Conservation (phyloP, 2,113 vertebrate species). For the Cyprinodon brontotheroides region DNA sequence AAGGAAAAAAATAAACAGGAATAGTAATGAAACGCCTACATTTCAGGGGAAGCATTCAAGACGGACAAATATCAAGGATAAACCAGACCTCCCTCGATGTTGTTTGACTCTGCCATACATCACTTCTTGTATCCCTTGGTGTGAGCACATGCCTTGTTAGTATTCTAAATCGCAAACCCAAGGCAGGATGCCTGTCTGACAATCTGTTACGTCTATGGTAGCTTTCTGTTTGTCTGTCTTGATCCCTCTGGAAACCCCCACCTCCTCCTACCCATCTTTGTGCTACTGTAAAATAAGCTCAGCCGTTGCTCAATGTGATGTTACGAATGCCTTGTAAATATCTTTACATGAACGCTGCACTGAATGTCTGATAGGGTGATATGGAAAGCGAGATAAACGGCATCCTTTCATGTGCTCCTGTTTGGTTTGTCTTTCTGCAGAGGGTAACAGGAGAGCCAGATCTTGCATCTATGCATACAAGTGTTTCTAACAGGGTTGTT, state of each 20-base stretch:
- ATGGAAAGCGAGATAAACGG: slow-evolving; percentile 61
- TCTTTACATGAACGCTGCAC: slow-evolving; percentile 46
- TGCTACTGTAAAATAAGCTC: slow-evolving; percentile 53
- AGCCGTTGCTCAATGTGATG: slow-evolving; percentile 56
- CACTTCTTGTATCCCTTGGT: slow-evolving; percentile 45
- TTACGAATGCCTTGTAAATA: slow-evolving; percentile 62
- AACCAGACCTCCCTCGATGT: slow-evolving; percentile 19
- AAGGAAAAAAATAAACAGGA: background rate
- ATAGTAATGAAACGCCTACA: slow-evolving; percentile 15
- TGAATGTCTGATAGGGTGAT: slow-evolving; percentile 43
- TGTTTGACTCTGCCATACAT: slow-evolving; percentile 34
- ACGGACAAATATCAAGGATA: slow-evolving; percentile 58
- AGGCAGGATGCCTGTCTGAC: slow-evolving; percentile 60
- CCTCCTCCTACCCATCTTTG: slow-evolving; percentile 23
- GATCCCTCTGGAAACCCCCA: slow-evolving; percentile 18
- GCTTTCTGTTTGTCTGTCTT: slow-evolving; percentile 61
- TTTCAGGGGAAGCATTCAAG: slow-evolving; percentile 12
- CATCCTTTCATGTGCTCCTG: slow-evolving; percentile 15
- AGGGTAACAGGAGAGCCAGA: slow-evolving; percentile 24
- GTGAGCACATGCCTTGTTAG: slow-evolving; percentile 64
- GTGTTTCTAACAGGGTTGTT: slow-evolving; percentile 17
- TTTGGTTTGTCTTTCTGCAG: slow-evolving; percentile 30
- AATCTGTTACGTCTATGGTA: slow-evolving; percentile 61
- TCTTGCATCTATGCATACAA: slow-evolving; percentile 7
- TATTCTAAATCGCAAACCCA: slow-evolving; percentile 64